Evolutionary conservation across 2,888 invertebrate species (phyloP).

Genomic region (Platycheirus albimanus): DNA sequence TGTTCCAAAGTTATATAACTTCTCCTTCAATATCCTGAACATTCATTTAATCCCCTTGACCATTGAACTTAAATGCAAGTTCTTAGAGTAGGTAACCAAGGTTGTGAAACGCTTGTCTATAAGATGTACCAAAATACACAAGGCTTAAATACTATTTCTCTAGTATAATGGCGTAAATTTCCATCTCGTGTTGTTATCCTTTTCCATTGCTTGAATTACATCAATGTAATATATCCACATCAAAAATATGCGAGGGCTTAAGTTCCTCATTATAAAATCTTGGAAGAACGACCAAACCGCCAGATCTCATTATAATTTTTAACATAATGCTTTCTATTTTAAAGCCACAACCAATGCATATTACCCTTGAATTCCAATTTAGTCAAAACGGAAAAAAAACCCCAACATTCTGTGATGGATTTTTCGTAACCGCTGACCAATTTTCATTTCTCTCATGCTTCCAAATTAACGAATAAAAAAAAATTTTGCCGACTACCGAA

Average conservation of each 20-base stretch:
- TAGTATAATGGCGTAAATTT: too few relatives aligned
- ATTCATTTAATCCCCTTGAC: too few relatives aligned
- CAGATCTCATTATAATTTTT: constrained; percentile 28
- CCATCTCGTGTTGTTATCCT: too few relatives aligned
- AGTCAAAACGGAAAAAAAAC: neutral
- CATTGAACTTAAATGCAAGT: too few relatives aligned
- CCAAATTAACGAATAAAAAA: neutral
- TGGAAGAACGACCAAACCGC: neutral
- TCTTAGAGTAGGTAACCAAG: too few relatives aligned
- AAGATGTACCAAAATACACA: too few relatives aligned
- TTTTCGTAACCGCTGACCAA: constrained; percentile 33
- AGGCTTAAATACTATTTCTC: too few relatives aligned
- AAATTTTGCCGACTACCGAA: constrained; percentile 9
- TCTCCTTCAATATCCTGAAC: too few relatives aligned
- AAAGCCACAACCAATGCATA: neutral
- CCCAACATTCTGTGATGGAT: constrained; percentile 18
- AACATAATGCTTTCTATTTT: constrained; percentile 12
- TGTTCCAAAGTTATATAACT: too few relatives aligned
- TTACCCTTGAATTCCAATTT: constrained; percentile 22
- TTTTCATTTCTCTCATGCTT: neutral
- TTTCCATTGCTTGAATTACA: neutral
- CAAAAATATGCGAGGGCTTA: neutral
- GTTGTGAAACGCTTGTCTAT: too few relatives aligned
- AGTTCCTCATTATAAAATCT: neutral
- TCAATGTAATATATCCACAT: neutral